Evolutionary conservation across 2,797 vertebrate species (phyloP).

Genomic region (Liparis tanakae): DNA sequence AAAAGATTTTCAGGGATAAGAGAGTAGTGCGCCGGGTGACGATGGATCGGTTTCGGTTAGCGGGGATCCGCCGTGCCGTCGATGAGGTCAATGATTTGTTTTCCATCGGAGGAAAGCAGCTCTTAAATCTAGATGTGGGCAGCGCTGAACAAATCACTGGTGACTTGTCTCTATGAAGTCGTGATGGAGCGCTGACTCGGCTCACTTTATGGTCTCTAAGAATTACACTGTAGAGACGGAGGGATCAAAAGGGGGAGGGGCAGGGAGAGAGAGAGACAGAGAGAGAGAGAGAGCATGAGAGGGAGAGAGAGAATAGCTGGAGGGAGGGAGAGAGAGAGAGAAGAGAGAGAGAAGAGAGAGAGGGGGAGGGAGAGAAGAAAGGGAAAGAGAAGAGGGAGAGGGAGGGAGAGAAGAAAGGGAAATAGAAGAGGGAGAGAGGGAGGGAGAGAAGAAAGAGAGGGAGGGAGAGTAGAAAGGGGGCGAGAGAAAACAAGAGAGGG

Average conservation of each 20-base stretch:
- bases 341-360: too few species aligned
- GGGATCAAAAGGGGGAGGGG: constrained; percentile 15
- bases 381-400: too few species aligned
- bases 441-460: constrained; percentile 27
- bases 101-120: constrained; percentile 60
- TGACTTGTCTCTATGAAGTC: constrained; percentile 74
- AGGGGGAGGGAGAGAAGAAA: too few species aligned
- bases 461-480: constrained; percentile 19
- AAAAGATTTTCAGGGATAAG: constrained; percentile 50
- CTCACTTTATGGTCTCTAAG: constrained; percentile 70
- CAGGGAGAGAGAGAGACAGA: constrained; percentile 23
- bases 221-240: constrained; percentile 57
- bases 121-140: constrained; percentile 70
- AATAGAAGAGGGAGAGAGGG: constrained; percentile 24
- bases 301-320: too few species aligned
- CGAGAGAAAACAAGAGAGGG: too few species aligned
- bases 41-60: constrained; percentile 64
- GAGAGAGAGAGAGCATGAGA: constrained; percentile 19
- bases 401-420: background rate
- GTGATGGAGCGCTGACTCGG: constrained; percentile 71
- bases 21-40: constrained; percentile 40
- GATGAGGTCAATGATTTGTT: constrained; percentile 67
- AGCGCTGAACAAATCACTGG: constrained; percentile 65
- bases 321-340: too few species aligned
- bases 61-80: constrained; percentile 35